Evolutionary conservation across 2,113 vertebrate species (phyloP).

Genomic region (Arvicanthis niloticus): DNA sequence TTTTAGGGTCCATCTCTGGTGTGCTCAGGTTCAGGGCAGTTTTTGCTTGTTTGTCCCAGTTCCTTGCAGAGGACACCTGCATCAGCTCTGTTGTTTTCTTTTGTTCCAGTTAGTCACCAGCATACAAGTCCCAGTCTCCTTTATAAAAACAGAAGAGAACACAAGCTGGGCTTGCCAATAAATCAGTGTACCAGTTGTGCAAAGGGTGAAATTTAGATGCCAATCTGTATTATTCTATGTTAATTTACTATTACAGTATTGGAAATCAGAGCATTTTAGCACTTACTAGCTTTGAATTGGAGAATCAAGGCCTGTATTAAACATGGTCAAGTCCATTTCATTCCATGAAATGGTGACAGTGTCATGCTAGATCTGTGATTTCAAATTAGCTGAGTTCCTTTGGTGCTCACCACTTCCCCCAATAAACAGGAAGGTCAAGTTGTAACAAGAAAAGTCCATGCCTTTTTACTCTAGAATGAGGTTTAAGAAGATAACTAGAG

Average conservation of each 20-base stretch:
- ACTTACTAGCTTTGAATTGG: conserved; percentile 25
- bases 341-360: not conserved
- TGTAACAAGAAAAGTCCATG: not conserved
- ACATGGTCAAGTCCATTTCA: not conserved
- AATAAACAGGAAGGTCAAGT: conserved; percentile 45
- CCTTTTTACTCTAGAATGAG: conserved; percentile 53
- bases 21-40: not conserved
- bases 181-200: not conserved
- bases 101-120: not conserved
- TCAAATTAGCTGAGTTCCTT: conserved; percentile 63
- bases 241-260: conserved; percentile 22
- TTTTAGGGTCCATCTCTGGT: not conserved
- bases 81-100: not conserved
- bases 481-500: conserved; percentile 44
- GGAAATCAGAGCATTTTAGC: conserved; percentile 3
- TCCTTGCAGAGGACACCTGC: not conserved
- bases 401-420: not conserved
- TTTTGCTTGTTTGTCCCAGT: not conserved
- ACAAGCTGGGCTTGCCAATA: not conserved
- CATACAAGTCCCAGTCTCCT: not conserved
- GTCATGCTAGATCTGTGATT: not conserved
- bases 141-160: not conserved
- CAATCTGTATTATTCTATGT: conserved; percentile 21
- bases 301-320: not conserved
- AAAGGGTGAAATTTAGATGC: conserved; percentile 8